phyloP scores from a whole-genome alignment of 2,797 vertebrate species.

The Sebastes goodei region DNA sequence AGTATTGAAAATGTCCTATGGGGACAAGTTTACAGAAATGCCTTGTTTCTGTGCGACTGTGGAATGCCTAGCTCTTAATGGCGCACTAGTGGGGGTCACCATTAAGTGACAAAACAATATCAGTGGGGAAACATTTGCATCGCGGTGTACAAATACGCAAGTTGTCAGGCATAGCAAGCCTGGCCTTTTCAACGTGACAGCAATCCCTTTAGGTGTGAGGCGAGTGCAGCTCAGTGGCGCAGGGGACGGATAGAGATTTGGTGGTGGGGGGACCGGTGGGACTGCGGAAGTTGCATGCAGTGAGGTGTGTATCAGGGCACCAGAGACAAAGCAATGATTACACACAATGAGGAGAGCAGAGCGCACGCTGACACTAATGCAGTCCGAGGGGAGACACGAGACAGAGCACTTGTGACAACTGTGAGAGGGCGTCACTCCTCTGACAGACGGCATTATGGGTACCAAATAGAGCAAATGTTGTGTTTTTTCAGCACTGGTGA shows the following conservation, averaged over 20 bases:
- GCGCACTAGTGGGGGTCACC: conserved; percentile 71
- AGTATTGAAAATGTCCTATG: conserved; percentile 73
- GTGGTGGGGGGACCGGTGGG: conserved; percentile 64
- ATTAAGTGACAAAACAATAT: conserved; percentile 81
- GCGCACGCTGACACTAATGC: conserved; percentile 79
- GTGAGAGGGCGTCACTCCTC: conserved; percentile 74
- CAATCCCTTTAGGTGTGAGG: conserved; percentile 81
- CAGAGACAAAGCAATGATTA: conserved; percentile 81
- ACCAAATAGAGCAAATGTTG: conserved; percentile 46
- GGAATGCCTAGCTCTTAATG: conserved; percentile 70
- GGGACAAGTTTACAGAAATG: conserved; percentile 69
- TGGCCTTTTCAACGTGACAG: conserved; percentile 80
- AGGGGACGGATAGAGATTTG: conserved; percentile 74
- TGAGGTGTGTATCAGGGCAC: conserved; percentile 81
- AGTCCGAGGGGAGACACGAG: conserved; percentile 78
- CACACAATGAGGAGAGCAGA: conserved; percentile 77
- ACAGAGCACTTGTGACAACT: conserved; percentile 79
- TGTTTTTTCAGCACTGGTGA: not conserved
- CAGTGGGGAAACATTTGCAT: conserved; percentile 80
- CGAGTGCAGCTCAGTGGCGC: conserved; percentile 74
- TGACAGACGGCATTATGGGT: conserved; percentile 70
- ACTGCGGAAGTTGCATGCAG: conserved; percentile 80
- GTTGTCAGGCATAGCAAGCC: conserved; percentile 83
- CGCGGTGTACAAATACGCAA: conserved; percentile 75
- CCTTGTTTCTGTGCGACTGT: conserved; percentile 57